Percentiles rank a stretch among this genome's conserved stretches.
phyloP scores from a whole-genome alignment of 2,888 invertebrate species.

The Silvanus unidentatus region DNA sequence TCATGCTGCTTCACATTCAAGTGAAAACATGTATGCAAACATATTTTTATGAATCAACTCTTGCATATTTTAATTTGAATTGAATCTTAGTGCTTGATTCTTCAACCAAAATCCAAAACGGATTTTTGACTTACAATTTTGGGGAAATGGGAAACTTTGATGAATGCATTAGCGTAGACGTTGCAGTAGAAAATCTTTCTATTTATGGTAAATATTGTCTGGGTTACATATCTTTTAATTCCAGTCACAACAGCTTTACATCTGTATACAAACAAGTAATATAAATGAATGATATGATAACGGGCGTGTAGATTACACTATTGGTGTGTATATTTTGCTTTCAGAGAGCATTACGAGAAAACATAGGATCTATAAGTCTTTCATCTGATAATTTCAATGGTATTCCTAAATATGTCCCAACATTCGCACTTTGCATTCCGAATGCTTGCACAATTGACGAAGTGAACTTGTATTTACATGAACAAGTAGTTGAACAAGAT shows the following conservation, averaged over 20 bases:
- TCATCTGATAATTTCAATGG: background rate
- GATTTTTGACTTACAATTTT: slow-evolving; percentile 11
- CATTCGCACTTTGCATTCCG: slow-evolving; percentile 13
- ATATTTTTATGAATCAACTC: too few species aligned
- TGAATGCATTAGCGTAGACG: slow-evolving; percentile 10
- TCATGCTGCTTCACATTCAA: too few species aligned
- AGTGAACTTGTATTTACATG: slow-evolving; percentile 40
- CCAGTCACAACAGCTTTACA: background rate
- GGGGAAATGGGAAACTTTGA: slow-evolving; percentile 13
- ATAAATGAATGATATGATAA: too few species aligned
- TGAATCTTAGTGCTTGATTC: slow-evolving; percentile 14
- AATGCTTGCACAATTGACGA: slow-evolving; percentile 34
- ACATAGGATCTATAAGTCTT: background rate
- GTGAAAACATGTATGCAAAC: too few species aligned
- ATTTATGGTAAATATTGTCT: slow-evolving; percentile 10
- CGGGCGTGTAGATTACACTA: too few species aligned
- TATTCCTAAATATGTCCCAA: slow-evolving; percentile 4
- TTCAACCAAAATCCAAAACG: slow-evolving; percentile 11
- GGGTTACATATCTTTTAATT: background rate
- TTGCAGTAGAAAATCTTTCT: slow-evolving; percentile 3
- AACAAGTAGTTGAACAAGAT: background rate
- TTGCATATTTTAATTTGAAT: too few species aligned
- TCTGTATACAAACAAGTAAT: too few species aligned
- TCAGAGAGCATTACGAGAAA: background rate
- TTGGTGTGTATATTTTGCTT: background rate